Conservation (phyloP, 2,797 vertebrate species). For the Cuniculus paca region DNA sequence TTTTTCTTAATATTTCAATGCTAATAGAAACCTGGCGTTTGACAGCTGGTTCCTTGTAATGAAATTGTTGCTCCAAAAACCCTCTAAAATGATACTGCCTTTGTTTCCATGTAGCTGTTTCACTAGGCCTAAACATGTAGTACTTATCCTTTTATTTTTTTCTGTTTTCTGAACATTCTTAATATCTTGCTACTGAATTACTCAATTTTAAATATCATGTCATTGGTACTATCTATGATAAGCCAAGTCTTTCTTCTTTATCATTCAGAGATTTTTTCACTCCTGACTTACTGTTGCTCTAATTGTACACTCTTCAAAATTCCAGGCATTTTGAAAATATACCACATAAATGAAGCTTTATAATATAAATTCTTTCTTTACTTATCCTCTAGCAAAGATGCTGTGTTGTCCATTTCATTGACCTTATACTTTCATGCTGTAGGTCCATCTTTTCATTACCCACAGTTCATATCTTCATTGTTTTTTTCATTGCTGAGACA, state of each 20-base stretch:
- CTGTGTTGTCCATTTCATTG: not conserved
- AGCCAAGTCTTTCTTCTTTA: not conserved
- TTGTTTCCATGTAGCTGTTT: not conserved
- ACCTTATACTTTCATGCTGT: not conserved
- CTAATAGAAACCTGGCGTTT: not conserved
- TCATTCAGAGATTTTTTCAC: not conserved
- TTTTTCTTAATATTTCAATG: not conserved
- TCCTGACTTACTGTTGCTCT: not conserved
- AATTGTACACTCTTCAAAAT: not conserved
- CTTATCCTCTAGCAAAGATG: not conserved
- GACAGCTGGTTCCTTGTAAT: not conserved
- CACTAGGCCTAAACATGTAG: not conserved
- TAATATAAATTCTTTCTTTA: not conserved
- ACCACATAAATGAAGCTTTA: not conserved
- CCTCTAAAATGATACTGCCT: not conserved
- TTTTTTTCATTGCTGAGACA: not conserved
- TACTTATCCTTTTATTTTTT: not conserved
- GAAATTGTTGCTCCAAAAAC: not conserved
- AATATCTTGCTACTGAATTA: not conserved
- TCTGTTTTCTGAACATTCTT: not conserved
- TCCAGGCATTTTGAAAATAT: not conserved
- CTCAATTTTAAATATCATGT: not conserved
- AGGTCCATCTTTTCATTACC: not conserved
- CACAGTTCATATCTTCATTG: not conserved
- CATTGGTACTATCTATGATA: not conserved